Base-by-base conservation (phyloP, 2,888 invertebrate species). In the Caenorhabditis sinica region DNA sequence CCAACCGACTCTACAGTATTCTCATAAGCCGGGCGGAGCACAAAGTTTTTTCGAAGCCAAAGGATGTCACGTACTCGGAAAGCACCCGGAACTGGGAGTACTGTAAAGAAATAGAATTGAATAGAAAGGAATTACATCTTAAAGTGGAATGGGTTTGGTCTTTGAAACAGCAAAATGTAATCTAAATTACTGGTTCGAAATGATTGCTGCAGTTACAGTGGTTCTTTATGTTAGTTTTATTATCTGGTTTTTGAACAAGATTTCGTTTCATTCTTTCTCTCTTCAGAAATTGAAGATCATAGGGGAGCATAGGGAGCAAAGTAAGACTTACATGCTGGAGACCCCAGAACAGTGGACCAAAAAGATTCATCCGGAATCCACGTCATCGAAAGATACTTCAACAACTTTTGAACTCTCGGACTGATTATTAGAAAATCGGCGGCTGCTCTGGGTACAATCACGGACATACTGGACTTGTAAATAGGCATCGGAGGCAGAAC, bases 341-440 rank as follows among this genome's bases (percentile, higher is more conserved):
- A 76, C 33, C 89, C 89, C 6, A 83, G 85, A 0, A 89, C 63
- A 2, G 87, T 86, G 0, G 89, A 80, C 89, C 89, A 89, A 56
- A 89, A 87, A 1, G 88, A 85, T 51, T 89, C 89, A 68, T 89
- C 89, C 0, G 89, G 89, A 51, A 89, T 87, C 71, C 82, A 85
- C 0, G 89, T 88, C 15, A 66, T 80, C 13, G 71, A 68, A 11
- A 89, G 68, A 71, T 80, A 89, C 5, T 72, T 63, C 45, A 87
- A 17, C 33, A 88, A 43, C 36, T 85, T 81, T n/a, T 68, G 63
- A n/a, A 85, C 84, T 58, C 76, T 53, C 2, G 66, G 60, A 53
- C 73, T 85, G n/a, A 17, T n/a, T 1, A 85, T 65, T 17, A 89
- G 66, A 33, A 58, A 85, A 40, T 88, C 80, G 0, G 89, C 88